Base-by-base conservation (phyloP, 2,113 vertebrate species). In the Ranitomeya variabilis region DNA sequence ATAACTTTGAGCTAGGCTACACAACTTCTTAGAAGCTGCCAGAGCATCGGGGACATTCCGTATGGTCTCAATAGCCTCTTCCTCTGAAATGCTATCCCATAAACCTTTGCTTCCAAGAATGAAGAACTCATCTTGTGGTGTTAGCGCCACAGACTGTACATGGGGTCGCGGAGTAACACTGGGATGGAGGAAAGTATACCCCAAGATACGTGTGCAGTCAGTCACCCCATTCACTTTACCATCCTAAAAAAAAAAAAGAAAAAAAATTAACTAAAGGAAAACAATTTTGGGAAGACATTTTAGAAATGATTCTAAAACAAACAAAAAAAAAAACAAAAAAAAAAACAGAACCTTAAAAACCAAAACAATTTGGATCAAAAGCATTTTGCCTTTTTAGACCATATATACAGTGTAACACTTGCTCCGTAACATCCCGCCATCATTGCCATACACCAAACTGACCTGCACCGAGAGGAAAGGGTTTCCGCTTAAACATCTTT, bases 161-260 rank as follows among this genome's bases (percentile, higher is more conserved):
- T 99, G 96, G 8, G 98, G 98, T 6, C 96, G 97, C 0, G 98
- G 98, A 74, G 99, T 95, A 66, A 99, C 98, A 0, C 97, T 97
- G 0, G 98, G 98, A 92, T 98, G 98, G 18, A 99, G 96, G 91
- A 99, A 99, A 66, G 98, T 98, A 91, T 99, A 99, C 89, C 98
- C 98, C 96, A 99, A 95, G 90, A 99, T 97, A 59, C 98, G 95
- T 0, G 98, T 99, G 7, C 97, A 99, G 91, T 99, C 98, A 0
- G 98, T 99, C 93, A 99, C 98, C 0, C 98, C 98, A 0, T 99
- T 99, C 90, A 99, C 97, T 93, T 99, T 99, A 93, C 98, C 98
- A 57, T 99, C 98, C 98, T 99, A 92, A 2, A 76, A 71, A 64
- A 84, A 0, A 84, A 55, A 9, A 37, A 37, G 4, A 31, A 14